phyloP scores from a whole-genome alignment of 2,113 vertebrate genomes.

The Oreocharis arfaki region DNA sequence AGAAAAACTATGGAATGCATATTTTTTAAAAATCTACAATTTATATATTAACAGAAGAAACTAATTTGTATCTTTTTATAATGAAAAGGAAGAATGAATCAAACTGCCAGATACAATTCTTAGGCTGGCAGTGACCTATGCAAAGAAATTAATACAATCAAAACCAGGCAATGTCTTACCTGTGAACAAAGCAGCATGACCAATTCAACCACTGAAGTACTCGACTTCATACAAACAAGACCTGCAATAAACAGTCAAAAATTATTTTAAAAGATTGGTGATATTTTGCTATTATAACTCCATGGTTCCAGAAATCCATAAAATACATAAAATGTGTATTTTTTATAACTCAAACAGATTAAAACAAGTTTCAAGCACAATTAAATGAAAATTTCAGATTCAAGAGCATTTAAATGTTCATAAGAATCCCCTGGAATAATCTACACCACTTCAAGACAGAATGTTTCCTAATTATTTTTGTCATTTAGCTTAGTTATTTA shows the following conservation, averaged over 20 bases:
- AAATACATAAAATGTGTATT: background rate
- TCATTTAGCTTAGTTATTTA: background rate
- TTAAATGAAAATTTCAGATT: background rate
- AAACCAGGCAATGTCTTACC: constrained; percentile 71
- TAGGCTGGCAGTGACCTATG: background rate
- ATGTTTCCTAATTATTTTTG: background rate
- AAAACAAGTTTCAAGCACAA: background rate
- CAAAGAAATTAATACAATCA: background rate
- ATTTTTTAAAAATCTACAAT: background rate
- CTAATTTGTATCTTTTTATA: background rate
- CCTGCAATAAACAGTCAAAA: constrained; percentile 72
- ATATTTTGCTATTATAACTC: background rate
- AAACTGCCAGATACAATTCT: background rate
- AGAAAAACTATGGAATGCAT: background rate
- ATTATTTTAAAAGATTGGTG: background rate
- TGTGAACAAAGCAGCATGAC: constrained; percentile 99
- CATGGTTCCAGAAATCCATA: background rate
- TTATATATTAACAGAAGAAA: background rate
- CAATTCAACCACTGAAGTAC: constrained; percentile 95
- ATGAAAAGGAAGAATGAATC: background rate
- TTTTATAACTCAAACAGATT: background rate
- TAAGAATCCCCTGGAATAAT: background rate
- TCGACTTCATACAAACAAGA: constrained; percentile 98
- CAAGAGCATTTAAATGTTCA: background rate
- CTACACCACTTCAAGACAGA: background rate